Conservation (phyloP, 2,888 invertebrate species). For the Callosobruchus maculatus region DNA sequence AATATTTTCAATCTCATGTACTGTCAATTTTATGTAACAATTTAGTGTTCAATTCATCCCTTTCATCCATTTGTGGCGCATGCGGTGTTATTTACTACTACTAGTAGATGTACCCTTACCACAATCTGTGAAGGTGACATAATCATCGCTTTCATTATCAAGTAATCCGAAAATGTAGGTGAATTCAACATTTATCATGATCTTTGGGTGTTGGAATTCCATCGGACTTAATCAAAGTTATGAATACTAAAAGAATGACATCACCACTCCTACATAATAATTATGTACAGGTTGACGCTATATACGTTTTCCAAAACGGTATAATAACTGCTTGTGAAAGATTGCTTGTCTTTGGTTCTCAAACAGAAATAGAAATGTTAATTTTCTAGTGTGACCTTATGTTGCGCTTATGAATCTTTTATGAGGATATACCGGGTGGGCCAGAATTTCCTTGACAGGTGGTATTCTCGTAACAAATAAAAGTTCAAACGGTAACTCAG, state of each 20-base stretch:
- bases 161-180: not conserved
- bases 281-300: not conserved
- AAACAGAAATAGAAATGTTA: not conserved
- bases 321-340: not conserved
- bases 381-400: not conserved
- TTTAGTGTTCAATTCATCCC: too few relatives aligned
- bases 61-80: too few relatives aligned
- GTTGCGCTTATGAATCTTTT: not conserved
- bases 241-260: constrained; percentile 5
- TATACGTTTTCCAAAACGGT: not conserved
- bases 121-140: too few relatives aligned
- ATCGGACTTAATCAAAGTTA: not conserved
- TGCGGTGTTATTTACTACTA: too few relatives aligned
- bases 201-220: not conserved
- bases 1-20: too few relatives aligned
- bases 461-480: too few relatives aligned
- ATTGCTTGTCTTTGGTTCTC: not conserved
- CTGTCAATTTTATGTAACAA: too few relatives aligned
- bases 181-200: not conserved
- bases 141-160: too few relatives aligned
- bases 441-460: too few relatives aligned
- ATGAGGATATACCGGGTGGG: not conserved
- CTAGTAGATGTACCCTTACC: too few relatives aligned
- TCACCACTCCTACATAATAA: constrained; percentile 1
- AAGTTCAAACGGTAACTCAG: too few relatives aligned